phyloP scores from a whole-genome alignment of 2,113 vertebrate species.

The Todiramphus chloris region DNA sequence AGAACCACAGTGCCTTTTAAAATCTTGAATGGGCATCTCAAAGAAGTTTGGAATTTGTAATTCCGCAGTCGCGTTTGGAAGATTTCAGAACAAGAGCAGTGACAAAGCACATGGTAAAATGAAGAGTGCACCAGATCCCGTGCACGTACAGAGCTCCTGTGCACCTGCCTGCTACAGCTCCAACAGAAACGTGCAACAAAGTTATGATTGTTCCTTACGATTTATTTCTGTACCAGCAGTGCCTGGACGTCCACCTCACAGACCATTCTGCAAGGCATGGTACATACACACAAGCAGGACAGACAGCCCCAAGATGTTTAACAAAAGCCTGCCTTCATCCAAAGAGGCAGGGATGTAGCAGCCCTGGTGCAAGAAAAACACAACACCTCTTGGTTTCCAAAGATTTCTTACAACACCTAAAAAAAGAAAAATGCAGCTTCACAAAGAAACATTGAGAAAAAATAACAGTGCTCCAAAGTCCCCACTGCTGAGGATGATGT shows the following conservation, averaged over 20 bases:
- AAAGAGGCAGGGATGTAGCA: neutral
- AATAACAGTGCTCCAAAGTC: neutral
- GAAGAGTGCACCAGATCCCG: neutral
- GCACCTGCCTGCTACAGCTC: neutral
- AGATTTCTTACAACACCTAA: neutral
- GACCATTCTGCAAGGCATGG: neutral
- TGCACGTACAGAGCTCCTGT: rapidly evolving
- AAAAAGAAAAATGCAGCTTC: constrained; percentile 8
- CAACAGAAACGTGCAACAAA: rapidly evolving
- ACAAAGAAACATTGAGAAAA: constrained; percentile 36
- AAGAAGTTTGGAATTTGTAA: neutral
- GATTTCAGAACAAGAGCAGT: neutral
- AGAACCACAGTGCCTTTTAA: neutral
- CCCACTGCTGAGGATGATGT: neutral
- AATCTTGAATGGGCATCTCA: neutral
- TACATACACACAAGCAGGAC: rapidly evolving
- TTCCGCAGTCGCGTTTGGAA: neutral
- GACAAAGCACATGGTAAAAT: neutral
- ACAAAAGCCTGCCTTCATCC: neutral
- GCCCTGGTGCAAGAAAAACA: neutral
- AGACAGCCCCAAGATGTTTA: neutral
- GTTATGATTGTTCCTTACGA: neutral
- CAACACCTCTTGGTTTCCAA: neutral
- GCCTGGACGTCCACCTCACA: neutral
- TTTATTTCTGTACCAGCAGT: neutral